A percentile compares a stretch with the other conserved stretches of the same genome.
These are phyloP conservation scores for Noctilio leporinus DNA, from an alignment of 2,113 vertebrate genomes.

Conservation along the genomic window DNA sequence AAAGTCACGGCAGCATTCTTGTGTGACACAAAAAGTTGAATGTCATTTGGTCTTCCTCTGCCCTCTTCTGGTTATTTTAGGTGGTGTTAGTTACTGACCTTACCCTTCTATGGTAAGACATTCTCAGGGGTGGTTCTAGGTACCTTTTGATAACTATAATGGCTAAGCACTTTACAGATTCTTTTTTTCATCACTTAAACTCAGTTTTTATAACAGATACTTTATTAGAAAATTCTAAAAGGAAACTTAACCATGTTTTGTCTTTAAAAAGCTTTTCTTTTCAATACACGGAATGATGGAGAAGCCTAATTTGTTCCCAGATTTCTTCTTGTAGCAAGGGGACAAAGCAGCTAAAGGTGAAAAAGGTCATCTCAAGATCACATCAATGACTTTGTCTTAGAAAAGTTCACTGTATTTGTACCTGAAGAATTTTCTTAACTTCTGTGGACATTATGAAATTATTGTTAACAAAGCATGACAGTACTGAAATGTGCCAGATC, in stretches of 20 bases:
- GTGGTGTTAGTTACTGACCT: neutral
- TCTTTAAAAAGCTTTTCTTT: neutral
- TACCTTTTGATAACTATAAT: neutral
- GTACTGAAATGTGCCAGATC: neutral
- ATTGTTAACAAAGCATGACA: neutral
- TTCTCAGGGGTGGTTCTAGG: neutral
- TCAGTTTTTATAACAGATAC: neutral
- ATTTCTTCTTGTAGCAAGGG: neutral
- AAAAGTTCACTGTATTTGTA: neutral
- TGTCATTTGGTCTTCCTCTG: neutral
- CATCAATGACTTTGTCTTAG: neutral
- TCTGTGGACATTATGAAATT: neutral
- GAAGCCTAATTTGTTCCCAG: neutral
- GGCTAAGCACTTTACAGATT: neutral
- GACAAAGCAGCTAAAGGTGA: neutral
- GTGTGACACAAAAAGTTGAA: neutral
- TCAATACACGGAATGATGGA: neutral
- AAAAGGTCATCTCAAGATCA: neutral
- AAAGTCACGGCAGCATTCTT: neutral
- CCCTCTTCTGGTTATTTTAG: conserved; percentile 47
- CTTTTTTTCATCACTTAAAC: neutral
- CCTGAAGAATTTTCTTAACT: neutral
- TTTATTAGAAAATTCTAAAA: neutral
- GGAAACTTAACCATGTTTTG: neutral
- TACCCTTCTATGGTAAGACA: neutral